Percentiles rank a stretch among this genome's conserved stretches.
Evolutionary conservation across 1,140 invertebrate species (phyloP).

Genomic region (Pseudomyrmex pallidus): DNA sequence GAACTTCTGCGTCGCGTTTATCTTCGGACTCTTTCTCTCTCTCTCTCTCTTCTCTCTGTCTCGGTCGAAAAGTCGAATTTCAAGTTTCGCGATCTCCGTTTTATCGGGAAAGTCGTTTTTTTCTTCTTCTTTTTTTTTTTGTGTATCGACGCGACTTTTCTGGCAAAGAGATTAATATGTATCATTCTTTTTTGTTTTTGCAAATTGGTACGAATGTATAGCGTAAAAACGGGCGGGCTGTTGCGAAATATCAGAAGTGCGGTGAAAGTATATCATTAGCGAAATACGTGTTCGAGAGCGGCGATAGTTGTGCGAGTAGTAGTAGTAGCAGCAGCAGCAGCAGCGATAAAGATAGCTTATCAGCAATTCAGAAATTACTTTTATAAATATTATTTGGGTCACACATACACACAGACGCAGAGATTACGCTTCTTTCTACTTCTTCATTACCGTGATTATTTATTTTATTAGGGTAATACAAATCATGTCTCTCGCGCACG

Average conservation of each 20-base stretch:
- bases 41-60: conserved; percentile 4
- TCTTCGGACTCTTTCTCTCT: too few relatives aligned
- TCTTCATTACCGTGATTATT: neutral
- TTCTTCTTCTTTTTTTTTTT: neutral
- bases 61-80: neutral
- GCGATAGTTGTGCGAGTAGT: neutral
- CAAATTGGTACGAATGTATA: neutral
- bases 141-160: neutral
- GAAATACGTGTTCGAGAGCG: neutral
- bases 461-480: neutral
- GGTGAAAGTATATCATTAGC: neutral
- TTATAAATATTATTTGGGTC: conserved; percentile 36
- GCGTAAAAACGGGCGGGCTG: neutral
- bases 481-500: too few relatives aligned
- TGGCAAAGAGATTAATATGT: neutral
- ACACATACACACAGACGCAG: neutral
- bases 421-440: conserved; percentile 13
- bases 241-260: neutral
- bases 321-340: too few relatives aligned
- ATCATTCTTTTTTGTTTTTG: neutral
- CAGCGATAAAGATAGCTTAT: conserved; percentile 31
- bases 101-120: neutral
- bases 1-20: too few relatives aligned
- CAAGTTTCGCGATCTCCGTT: conserved; percentile 1
- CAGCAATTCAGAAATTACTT: conserved; percentile 29